Conservation (phyloP, 2,113 vertebrate species). For the Chiloscyllium plagiosum region DNA sequence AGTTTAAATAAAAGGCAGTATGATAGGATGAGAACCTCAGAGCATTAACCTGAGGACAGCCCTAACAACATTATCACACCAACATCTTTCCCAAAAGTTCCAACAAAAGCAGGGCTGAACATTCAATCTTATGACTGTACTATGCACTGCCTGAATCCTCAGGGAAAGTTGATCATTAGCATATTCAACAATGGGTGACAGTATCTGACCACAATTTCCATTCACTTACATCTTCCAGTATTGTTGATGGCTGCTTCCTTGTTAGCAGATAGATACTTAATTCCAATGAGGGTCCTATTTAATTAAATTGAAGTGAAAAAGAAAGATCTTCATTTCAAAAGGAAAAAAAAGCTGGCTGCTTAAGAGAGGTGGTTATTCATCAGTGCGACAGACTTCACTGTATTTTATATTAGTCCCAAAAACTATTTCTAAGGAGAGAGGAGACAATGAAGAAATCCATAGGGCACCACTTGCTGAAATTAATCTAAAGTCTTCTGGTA, state of each 20-base stretch:
- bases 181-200: neutral
- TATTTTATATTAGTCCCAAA: neutral
- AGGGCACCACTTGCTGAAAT: neutral
- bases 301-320: neutral
- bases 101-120: neutral
- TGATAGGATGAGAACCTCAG: neutral
- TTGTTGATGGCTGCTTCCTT: neutral
- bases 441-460: neutral
- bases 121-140: neutral
- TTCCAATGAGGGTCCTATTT: neutral
- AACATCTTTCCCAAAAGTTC: neutral
- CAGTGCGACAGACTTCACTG: neutral
- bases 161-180: neutral
- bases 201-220: neutral
- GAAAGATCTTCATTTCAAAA: neutral
- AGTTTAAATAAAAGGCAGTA: neutral
- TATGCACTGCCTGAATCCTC: neutral
- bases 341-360: neutral
- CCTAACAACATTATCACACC: neutral
- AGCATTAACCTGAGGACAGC: neutral
- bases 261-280: neutral
- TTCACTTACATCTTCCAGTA: neutral
- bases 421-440: neutral
- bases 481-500: neutral
- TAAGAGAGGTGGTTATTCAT: neutral